These are phyloP conservation scores for Calameuta pallipes DNA, from an alignment of 2,888 invertebrate species.

Conservation along the genomic window DNA sequence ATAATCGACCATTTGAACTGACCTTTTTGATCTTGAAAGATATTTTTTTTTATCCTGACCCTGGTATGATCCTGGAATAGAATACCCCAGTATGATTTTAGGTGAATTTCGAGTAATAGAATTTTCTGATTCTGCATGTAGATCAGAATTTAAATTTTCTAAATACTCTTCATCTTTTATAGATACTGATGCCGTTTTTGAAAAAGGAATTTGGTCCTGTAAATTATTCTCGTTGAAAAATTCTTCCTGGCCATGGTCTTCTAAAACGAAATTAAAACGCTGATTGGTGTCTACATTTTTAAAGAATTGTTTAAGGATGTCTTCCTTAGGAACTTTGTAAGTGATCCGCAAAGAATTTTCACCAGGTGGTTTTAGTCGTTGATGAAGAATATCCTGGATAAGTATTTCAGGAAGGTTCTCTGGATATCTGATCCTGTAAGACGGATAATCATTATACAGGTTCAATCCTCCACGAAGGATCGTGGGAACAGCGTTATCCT, in stretches of 20 bases:
- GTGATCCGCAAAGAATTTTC: not conserved
- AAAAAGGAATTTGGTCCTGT: not conserved
- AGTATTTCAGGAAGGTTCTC: not conserved
- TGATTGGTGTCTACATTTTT: not conserved
- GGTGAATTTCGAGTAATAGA: not conserved
- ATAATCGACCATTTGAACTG: constrained; percentile 28
- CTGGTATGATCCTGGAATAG: not conserved
- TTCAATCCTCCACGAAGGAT: not conserved
- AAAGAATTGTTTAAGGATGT: not conserved
- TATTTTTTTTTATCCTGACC: not conserved
- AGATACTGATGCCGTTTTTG: not conserved
- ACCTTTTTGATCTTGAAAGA: constrained; percentile 9
- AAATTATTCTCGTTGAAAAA: not conserved
- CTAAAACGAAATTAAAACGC: not conserved
- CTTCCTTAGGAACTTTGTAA: not conserved
- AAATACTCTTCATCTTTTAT: not conserved
- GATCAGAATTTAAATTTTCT: not conserved
- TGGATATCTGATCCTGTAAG: not conserved
- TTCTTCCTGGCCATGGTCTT: not conserved
- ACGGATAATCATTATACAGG: not conserved
- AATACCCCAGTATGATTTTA: not conserved
- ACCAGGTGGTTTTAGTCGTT: not conserved
- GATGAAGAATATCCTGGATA: not conserved
- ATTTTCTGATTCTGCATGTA: not conserved
- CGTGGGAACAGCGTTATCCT: not conserved